These are phyloP conservation scores for Omphaloscelis lunosa DNA, from an alignment of 2,888 invertebrate species.

Conservation along the genomic window DNA sequence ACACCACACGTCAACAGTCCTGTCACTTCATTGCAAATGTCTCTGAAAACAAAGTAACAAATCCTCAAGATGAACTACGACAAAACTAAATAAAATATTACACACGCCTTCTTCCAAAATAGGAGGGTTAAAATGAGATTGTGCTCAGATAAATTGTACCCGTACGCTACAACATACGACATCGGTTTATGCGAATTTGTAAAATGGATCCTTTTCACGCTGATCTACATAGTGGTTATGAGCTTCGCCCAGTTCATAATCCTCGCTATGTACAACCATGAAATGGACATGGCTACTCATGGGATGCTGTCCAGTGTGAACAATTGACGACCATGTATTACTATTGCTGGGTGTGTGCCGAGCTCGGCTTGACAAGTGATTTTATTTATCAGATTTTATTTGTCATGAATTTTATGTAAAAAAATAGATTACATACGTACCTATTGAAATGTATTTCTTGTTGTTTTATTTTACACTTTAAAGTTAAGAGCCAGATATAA, in stretches of 20 bases:
- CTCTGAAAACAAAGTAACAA: background rate
- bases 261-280: conserved; percentile 69
- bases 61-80: background rate
- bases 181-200: conserved; percentile 73
- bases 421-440: background rate
- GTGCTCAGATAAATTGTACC: conserved; percentile 70
- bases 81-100: conserved; percentile 28
- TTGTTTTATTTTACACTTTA: conserved; percentile 25
- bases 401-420: conserved; percentile 1
- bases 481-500: background rate
- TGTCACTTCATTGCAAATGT: conserved; percentile 23
- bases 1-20: conserved; percentile 15
- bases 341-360: conserved; percentile 49
- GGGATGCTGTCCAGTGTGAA: conserved; percentile 71
- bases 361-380: conserved; percentile 43
- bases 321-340: conserved; percentile 37
- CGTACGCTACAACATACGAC: conserved; percentile 72
- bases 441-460: background rate
- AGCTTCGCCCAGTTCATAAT: conserved; percentile 75
- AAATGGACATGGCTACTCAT: conserved; percentile 77
- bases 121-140: conserved; percentile 68
- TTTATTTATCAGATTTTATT: conserved; percentile 37
- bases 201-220: conserved; percentile 72
- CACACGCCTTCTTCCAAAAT: background rate
- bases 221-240: conserved; percentile 78